Percentiles rank a stretch among this genome's conserved stretches.
Evolutionary conservation across 2,797 vertebrate genomes (phyloP).

Genomic region (Distichodus sexfasciatus): DNA sequence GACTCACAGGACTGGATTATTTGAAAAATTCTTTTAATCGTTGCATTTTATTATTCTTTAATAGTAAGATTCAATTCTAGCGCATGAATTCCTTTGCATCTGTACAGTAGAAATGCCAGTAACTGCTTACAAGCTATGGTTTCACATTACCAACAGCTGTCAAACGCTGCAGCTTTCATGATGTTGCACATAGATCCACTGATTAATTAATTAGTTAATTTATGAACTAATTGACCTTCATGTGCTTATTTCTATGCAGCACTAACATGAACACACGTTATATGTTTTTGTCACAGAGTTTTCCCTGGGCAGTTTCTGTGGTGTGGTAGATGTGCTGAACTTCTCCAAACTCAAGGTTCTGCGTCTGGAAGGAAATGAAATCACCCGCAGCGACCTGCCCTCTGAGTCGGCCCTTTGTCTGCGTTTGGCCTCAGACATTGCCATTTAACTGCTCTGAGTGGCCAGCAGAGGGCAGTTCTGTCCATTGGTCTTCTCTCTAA

Average conservation of each 20-base stretch:
- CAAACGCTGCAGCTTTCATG: neutral
- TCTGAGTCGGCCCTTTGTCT: conserved; percentile 83
- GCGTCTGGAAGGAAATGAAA: conserved; percentile 90
- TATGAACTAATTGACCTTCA: too few relatives aligned
- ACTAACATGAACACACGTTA: too few relatives aligned
- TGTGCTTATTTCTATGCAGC: too few relatives aligned
- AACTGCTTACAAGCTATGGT: neutral
- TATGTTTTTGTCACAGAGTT: conserved; percentile 77
- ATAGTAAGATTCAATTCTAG: neutral
- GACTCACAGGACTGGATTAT: neutral
- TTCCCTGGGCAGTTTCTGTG: conserved; percentile 92
- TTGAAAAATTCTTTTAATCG: neutral
- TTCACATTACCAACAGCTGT: neutral
- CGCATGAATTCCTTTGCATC: neutral
- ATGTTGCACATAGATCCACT: neutral
- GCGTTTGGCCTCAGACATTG: conserved; percentile 80
- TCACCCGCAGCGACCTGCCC: conserved; percentile 79
- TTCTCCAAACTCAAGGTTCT: conserved; percentile 90
- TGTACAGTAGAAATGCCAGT: neutral
- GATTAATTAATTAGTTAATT: too few relatives aligned
- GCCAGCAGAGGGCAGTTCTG: conserved; percentile 18
- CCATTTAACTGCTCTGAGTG: conserved; percentile 69
- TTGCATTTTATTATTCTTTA: neutral
- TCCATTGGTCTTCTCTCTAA: neutral
- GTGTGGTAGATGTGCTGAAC: conserved; percentile 81